A percentile compares a stretch with the other conserved stretches of the same genome.
These are phyloP conservation scores for Drosophila trichaetosa DNA, from an alignment of 2,888 invertebrate genomes.

Conservation along the genomic window DNA sequence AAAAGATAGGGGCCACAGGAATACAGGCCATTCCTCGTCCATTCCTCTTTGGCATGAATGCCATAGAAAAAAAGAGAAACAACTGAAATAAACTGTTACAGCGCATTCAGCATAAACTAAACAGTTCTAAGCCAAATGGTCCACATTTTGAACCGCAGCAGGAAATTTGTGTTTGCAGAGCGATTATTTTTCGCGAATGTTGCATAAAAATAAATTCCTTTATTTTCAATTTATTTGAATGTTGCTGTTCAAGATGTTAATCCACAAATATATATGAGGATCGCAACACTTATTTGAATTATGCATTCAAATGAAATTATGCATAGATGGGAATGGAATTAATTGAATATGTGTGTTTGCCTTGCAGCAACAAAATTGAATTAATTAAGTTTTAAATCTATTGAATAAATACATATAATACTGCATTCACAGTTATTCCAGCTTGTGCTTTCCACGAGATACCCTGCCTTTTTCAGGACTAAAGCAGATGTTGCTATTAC, in stretches of 20 bases:
- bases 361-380: constrained; percentile 7
- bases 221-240: constrained; percentile 7
- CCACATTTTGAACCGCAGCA: constrained; percentile 20
- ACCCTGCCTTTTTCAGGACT: background rate
- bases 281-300: constrained; percentile 8
- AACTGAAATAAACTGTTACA: background rate
- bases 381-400: background rate
- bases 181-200: constrained; percentile 19
- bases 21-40: background rate
- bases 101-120: constrained; percentile 36
- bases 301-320: constrained; percentile 17
- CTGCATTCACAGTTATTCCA: background rate
- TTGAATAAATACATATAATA: background rate
- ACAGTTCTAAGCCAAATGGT: constrained; percentile 29
- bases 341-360: constrained; percentile 14
- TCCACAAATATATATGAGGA: background rate
- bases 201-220: constrained; percentile 38
- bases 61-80: background rate
- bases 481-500: background rate
- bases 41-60: background rate
- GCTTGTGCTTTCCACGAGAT: background rate
- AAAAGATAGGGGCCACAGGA: background rate
- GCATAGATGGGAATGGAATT: constrained; percentile 2
- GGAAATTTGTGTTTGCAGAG: constrained; percentile 1
- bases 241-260: background rate